A percentile compares a stretch with the other conserved stretches of the same genome.
These are phyloP conservation scores for Drosophila villosipedis DNA, from an alignment of 2,888 invertebrate species.

Conservation along the genomic window DNA sequence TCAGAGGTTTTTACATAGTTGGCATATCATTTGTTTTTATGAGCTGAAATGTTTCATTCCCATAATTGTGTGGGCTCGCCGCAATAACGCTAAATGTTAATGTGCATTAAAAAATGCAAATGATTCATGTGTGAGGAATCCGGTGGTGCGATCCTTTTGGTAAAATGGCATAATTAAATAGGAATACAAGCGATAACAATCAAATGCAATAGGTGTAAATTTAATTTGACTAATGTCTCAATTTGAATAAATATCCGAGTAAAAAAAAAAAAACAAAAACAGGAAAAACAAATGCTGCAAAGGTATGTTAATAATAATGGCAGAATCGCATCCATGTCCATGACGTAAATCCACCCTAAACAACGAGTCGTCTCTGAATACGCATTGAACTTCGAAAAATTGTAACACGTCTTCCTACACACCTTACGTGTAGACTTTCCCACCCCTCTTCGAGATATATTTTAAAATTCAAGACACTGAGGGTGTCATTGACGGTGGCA, in stretches of 20 bases:
- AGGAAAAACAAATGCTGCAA: conserved; percentile 42
- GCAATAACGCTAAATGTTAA: conserved; percentile 61
- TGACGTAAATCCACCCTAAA: conserved; percentile 48
- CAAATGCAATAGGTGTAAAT: conserved; percentile 83
- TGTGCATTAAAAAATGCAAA: conserved; percentile 71
- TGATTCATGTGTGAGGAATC: conserved; percentile 25
- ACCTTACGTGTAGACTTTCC: conserved; percentile 40
- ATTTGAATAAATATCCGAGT: conserved; percentile 80
- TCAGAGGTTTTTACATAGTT: neutral
- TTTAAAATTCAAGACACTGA: conserved; percentile 82
- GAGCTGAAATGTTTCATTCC: conserved; percentile 22
- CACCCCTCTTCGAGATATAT: conserved; percentile 19
- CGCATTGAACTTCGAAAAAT: conserved; percentile 57
- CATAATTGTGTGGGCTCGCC: conserved; percentile 52
- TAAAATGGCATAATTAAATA: conserved; percentile 54
- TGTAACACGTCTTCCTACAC: conserved; percentile 64
- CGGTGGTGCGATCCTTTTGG: neutral
- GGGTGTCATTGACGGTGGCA: conserved; percentile 76
- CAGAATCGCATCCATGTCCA: conserved; percentile 57
- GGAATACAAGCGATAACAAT: conserved; percentile 78
- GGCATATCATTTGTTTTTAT: conserved; percentile 35
- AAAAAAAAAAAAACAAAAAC: neutral
- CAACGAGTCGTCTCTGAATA: conserved; percentile 3
- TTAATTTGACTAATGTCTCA: conserved; percentile 84
- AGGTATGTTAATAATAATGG: conserved; percentile 58